Base-by-base conservation (phyloP, 2,888 invertebrate genomes). In the Ectobius pallidus region DNA sequence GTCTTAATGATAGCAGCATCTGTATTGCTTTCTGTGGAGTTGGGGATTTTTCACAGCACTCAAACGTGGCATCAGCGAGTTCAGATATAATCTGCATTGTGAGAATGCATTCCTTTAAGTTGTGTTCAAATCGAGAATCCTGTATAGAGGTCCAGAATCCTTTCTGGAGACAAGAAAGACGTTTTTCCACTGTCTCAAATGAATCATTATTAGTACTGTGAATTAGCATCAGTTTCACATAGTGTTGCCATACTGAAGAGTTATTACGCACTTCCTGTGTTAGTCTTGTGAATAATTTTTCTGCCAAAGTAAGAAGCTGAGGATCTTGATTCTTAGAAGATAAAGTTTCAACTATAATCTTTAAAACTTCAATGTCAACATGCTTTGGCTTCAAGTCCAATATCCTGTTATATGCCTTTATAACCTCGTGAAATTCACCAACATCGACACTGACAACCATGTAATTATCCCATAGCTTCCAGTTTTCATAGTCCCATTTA, bases 381-480 rank as follows among this genome's bases (percentile, higher is more conserved):
- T 92, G 94, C 79, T 92, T 91, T 69, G 89, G 89, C 81, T 90
- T 91, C n/a, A 98, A 83, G 80, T 98, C 97, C 39, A 96, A 84
- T 62, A 98, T 83, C 25, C 95, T 89, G 82, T 96, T 92, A 80
- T 93, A 93, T 0, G 96, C 92, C 74, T 90, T 89, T 73, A 98
- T 89, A 2, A 85, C 92, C 82, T 97, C 95, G 70, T 91, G 90
- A 81, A 95, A 94, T 80, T 94, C 91, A 0, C 91, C 92, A 16
- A 94, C 91, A 81, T 97, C 97, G 76, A 92, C 90, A 78, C 94
- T 93, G 30, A 97, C 93, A 30, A 93, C 84, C 83, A 99, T 87
- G 71, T 94, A 91, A 84, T 99, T 99, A 81, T 98, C 97, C 99
- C 99, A 99, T 30, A 93, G 87, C 86, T 92, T 91, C 96, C 97